A percentile compares a stretch with the other conserved stretches of the same genome.
These are phyloP conservation scores for Diceros bicornis DNA, from an alignment of 2,797 vertebrate genomes.

Conservation along the genomic window DNA sequence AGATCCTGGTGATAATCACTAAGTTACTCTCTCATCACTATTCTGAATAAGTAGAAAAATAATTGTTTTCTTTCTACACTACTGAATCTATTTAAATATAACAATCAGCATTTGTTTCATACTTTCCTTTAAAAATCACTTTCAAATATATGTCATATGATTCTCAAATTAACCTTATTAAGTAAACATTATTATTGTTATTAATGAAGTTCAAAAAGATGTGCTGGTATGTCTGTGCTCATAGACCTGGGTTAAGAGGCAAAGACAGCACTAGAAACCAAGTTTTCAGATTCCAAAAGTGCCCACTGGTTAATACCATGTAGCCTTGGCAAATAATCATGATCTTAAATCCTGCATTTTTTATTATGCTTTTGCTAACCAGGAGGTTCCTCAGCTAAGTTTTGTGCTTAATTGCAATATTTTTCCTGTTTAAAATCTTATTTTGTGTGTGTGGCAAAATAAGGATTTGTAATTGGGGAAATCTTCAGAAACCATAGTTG, in stretches of 20 bases:
- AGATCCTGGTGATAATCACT: background rate
- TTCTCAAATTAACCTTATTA: background rate
- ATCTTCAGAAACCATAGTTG: background rate
- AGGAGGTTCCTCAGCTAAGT: background rate
- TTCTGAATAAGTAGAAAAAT: background rate
- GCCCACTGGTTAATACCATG: background rate
- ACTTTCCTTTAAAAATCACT: background rate
- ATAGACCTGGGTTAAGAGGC: background rate
- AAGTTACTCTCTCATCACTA: background rate
- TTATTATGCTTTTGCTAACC: background rate
- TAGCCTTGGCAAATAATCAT: background rate
- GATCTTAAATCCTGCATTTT: background rate
- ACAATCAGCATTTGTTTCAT: background rate
- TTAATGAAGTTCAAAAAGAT: background rate
- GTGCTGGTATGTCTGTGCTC: background rate
- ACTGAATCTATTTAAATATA: background rate
- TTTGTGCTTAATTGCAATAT: background rate
- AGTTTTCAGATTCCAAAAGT: slow-evolving; percentile 13
- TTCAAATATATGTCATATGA: background rate
- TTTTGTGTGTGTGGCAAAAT: background rate
- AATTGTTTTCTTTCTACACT: background rate
- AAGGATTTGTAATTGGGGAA: background rate
- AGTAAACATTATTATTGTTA: background rate
- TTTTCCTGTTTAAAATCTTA: slow-evolving; percentile 18
- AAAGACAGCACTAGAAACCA: background rate